Percentiles rank a stretch among this genome's conserved stretches.
Conservation (phyloP, 2,113 vertebrate species). For the Pandion haliaetus region DNA sequence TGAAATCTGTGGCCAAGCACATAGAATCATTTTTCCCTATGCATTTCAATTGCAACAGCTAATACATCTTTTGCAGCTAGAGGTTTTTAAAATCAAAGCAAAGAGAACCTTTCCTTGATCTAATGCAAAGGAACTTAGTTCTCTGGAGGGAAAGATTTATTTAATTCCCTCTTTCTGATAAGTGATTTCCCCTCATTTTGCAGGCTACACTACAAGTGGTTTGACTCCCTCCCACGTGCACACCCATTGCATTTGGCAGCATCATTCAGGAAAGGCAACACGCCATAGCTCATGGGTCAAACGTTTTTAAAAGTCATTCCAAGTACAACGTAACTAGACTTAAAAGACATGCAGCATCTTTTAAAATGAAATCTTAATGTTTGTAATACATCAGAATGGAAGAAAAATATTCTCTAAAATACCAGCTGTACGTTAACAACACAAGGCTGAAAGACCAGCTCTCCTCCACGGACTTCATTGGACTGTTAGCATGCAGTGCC, state of each 20-base stretch:
- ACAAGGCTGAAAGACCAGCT: background rate
- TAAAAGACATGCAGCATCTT: background rate
- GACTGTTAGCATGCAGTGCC: fast-evolving
- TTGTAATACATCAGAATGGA: background rate
- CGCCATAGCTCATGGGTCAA: background rate
- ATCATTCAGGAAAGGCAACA: background rate
- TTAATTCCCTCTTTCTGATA: background rate
- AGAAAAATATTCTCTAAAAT: background rate
- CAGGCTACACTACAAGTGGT: background rate
- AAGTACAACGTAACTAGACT: background rate
- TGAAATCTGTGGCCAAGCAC: background rate
- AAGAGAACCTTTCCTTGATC: background rate
- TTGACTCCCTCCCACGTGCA: background rate
- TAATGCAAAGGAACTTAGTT: background rate
- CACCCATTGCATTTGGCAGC: background rate
- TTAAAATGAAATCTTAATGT: background rate
- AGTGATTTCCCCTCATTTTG: background rate
- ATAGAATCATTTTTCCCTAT: background rate
- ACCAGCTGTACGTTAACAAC: fast-evolving
- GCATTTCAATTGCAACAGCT: background rate
- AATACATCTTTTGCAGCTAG: background rate
- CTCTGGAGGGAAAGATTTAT: background rate
- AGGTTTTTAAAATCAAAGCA: background rate
- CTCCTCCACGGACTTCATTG: background rate
- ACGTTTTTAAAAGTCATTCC: background rate